Conservation (phyloP, 1,140 invertebrate species). For the Halyomorpha halys region DNA sequence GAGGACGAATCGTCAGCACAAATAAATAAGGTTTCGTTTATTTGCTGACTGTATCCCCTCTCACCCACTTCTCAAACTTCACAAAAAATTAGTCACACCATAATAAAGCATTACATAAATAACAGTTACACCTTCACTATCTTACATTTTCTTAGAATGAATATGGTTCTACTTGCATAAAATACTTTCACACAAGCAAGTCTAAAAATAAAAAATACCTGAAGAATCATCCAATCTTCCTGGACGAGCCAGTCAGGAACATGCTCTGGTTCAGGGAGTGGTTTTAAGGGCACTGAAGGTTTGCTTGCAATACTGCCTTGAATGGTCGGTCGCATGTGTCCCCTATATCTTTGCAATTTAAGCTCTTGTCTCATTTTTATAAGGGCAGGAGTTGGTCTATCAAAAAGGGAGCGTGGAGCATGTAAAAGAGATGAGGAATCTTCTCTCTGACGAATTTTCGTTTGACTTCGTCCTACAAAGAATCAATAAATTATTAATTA, state of each 20-base stretch:
- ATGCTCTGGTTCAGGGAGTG: constrained; percentile 49
- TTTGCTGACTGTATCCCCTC: no score
- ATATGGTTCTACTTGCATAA: no score
- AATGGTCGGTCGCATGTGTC: constrained; percentile 46
- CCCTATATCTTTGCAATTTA: constrained; percentile 61
- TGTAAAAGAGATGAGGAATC: constrained; percentile 46
- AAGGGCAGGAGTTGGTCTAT: constrained; percentile 66
- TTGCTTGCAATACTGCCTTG: constrained; percentile 48
- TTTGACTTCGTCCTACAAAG: constrained; percentile 34
- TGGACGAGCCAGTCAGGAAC: constrained; percentile 77
- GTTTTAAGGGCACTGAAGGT: constrained; percentile 41
- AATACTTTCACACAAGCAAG: no score
- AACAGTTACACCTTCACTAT: no score
- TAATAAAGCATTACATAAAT: no score
- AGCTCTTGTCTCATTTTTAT: constrained; percentile 66
- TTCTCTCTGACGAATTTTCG: constrained; percentile 51
- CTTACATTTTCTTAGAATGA: no score
- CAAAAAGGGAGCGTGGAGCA: constrained; percentile 76
- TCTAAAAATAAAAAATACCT: constrained; percentile 40
- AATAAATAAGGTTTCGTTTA: no score
- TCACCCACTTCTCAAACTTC: no score
- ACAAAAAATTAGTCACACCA: no score
- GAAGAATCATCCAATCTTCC: constrained; percentile 77
- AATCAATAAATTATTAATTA: neutral
- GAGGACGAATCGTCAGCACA: no score